phyloP scores from a whole-genome alignment of 2,888 invertebrate genomes.

The Nomada ruficornis region DNA sequence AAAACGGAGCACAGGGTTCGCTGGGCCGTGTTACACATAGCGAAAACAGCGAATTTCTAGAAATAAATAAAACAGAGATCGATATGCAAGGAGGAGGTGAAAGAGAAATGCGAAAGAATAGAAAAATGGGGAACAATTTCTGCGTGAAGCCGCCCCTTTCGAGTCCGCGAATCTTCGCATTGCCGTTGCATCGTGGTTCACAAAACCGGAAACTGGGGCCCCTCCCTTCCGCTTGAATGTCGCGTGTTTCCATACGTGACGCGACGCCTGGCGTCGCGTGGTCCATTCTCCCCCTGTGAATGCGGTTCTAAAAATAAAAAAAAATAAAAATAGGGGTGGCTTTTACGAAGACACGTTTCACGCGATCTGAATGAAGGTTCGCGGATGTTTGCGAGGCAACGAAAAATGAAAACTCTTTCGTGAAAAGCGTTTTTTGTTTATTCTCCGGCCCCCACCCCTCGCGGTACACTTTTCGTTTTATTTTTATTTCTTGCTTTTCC shows the following conservation, averaged over 20 bases:
- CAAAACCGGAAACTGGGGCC: conserved; percentile 14
- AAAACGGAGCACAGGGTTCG: no score
- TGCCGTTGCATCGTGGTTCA: no score
- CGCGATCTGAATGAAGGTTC: conserved; percentile 3
- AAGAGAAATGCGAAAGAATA: no score
- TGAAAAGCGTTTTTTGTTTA: not conserved
- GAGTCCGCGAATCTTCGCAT: no score
- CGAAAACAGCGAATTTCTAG: no score
- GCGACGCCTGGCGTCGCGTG: conserved; percentile 14
- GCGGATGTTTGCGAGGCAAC: not conserved
- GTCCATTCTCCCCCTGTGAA: conserved; percentile 28
- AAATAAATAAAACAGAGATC: no score
- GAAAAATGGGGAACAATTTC: no score
- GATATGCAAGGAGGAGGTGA: no score
- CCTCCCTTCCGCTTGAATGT: conserved; percentile 13
- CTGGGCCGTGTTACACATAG: no score
- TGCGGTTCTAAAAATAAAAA: conserved; percentile 1
- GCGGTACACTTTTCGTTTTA: not conserved
- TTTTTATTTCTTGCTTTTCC: not conserved
- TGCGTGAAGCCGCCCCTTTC: no score
- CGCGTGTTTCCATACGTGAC: conserved; percentile 32
- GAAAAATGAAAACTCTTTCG: conserved; percentile 3
- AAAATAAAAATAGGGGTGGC: conserved; percentile 1
- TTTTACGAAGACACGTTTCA: not conserved
- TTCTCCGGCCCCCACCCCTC: not conserved